These are phyloP conservation scores for Oreonectes daqikongensis DNA, from an alignment of 2,797 vertebrate species.

Conservation along the genomic window DNA sequence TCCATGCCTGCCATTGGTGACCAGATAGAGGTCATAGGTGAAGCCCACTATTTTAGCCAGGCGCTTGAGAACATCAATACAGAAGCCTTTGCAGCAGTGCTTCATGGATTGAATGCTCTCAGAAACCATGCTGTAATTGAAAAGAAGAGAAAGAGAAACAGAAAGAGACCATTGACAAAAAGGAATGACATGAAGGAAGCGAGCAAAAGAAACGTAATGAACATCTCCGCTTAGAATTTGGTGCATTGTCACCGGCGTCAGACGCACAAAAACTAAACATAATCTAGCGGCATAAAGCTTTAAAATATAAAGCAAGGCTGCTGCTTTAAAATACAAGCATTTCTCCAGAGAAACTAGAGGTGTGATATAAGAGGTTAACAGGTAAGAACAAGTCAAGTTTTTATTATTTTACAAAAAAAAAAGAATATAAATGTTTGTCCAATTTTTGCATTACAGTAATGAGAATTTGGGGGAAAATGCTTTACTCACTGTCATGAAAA, in stretches of 20 bases:
- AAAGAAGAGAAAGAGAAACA: constrained; percentile 36
- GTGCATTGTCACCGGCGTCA: constrained; percentile 21
- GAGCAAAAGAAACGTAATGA: constrained; percentile 8
- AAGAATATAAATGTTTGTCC: too few relatives aligned
- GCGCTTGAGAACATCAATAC: constrained; percentile 93
- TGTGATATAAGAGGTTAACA: neutral
- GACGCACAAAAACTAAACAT: neutral
- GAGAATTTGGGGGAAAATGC: neutral
- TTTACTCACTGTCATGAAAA: neutral
- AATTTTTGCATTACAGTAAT: neutral
- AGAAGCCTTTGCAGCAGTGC: constrained; percentile 96
- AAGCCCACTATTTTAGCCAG: constrained; percentile 90
- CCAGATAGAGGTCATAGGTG: constrained; percentile 95
- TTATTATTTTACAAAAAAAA: too few relatives aligned
- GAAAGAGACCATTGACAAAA: constrained; percentile 13
- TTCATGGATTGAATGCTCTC: constrained; percentile 80
- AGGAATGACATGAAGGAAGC: constrained; percentile 9
- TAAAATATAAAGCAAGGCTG: too few relatives aligned
- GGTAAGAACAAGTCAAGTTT: too few relatives aligned
- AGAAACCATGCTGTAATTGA: constrained; percentile 66
- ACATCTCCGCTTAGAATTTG: constrained; percentile 24
- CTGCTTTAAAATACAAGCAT: neutral
- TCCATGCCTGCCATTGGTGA: constrained; percentile 92
- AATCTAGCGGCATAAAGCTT: constrained; percentile 5
- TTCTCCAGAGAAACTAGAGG: neutral